Evolutionary conservation across 2,113 vertebrate genomes (phyloP).

Genomic region (Salminus brasiliensis): DNA sequence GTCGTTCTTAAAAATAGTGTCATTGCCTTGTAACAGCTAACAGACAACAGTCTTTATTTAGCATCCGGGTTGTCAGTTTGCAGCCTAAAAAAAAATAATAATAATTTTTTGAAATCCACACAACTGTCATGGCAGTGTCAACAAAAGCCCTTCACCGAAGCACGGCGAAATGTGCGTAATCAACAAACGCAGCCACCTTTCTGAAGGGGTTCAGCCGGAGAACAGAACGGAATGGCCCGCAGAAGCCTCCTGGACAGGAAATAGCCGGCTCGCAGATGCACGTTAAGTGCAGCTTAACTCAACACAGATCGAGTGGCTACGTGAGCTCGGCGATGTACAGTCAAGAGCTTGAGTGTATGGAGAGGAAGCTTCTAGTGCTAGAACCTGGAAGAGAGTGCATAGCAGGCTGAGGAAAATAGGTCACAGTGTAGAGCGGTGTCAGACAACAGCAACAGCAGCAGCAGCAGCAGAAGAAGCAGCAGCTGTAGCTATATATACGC

Average conservation of each 20-base stretch:
- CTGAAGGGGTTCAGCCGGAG: not conserved
- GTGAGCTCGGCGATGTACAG: not conserved
- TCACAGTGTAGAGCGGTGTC: conserved; percentile 25
- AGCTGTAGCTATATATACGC: no score
- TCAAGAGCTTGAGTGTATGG: conserved; percentile 5
- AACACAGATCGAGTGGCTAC: not conserved
- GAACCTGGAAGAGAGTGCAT: not conserved
- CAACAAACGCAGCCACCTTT: conserved; percentile 14
- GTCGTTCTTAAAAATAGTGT: conserved; percentile 24
- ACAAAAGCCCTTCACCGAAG: not conserved
- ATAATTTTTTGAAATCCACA: not conserved
- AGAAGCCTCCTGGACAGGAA: conserved; percentile 6
- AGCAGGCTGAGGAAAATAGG: conserved; percentile 1
- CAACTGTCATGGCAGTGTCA: conserved; percentile 30
- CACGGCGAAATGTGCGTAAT: not conserved
- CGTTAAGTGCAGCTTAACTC: not conserved
- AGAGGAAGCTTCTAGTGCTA: not conserved
- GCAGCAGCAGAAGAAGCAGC: no score
- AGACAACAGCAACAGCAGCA: not conserved
- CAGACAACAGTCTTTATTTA: conserved; percentile 12
- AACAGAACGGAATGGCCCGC: not conserved
- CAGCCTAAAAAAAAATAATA: conserved; percentile 17
- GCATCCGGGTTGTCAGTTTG: conserved; percentile 35
- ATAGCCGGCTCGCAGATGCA: not conserved
- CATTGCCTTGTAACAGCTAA: conserved; percentile 11